Evolutionary conservation across 2,113 vertebrate genomes (phyloP).

Genomic region (Gobiocypris rarus): DNA sequence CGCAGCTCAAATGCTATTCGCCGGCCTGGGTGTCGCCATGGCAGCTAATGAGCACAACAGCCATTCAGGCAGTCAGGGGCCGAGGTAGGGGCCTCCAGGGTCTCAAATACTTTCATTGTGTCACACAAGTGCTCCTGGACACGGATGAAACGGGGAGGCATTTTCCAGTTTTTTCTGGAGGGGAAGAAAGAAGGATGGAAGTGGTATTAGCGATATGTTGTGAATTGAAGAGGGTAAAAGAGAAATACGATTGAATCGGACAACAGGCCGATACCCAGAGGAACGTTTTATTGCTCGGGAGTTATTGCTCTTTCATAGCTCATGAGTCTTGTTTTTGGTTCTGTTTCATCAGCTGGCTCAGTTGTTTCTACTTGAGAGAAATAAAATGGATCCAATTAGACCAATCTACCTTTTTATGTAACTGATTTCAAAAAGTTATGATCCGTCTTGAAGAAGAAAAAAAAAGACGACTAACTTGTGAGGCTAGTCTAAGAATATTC

Average conservation of each 20-base stretch:
- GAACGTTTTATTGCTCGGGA: conserved; percentile 2
- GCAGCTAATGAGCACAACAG: conserved; percentile 56
- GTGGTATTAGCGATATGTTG: conserved; percentile 23
- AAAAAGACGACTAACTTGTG: too few relatives aligned
- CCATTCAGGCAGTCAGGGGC: conserved; percentile 47
- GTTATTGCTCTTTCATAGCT: conserved; percentile 2
- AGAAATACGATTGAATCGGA: neutral
- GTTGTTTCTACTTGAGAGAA: too few relatives aligned
- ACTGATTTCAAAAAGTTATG: too few relatives aligned
- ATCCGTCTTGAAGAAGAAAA: too few relatives aligned
- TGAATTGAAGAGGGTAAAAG: conserved; percentile 13
- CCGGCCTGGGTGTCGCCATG: conserved; percentile 45
- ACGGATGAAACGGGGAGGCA: conserved; percentile 44
- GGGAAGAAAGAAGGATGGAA: conserved; percentile 5
- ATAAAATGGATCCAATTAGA: too few relatives aligned
- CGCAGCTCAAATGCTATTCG: conserved; percentile 45
- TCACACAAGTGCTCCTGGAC: conserved; percentile 52
- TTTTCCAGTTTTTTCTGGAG: conserved; percentile 16
- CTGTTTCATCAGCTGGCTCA: neutral
- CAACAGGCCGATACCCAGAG: neutral
- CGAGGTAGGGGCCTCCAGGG: conserved; percentile 37
- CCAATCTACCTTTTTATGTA: too few relatives aligned
- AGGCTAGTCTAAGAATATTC: too few relatives aligned
- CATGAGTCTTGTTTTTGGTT: neutral
- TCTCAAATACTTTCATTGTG: conserved; percentile 53